Percentiles rank a stretch among this genome's conserved stretches.
phyloP scores from a whole-genome alignment of 30 jellyfish, hydroid and myxozoan species.

The Aurelia sp. region DNA sequence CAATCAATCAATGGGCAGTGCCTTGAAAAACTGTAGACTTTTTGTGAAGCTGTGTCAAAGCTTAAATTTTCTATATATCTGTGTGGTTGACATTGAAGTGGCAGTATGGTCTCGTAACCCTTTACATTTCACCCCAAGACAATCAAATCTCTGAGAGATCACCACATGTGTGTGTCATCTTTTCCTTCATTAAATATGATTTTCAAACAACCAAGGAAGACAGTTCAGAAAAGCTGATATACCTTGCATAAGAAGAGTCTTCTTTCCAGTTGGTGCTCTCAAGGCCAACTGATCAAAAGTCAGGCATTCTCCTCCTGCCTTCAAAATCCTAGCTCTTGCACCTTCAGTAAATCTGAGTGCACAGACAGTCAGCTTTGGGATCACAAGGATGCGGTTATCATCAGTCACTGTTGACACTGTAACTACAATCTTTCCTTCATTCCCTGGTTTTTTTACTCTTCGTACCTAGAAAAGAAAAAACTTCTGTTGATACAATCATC shows the following conservation, averaged over 20 bases:
- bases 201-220: no score
- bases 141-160: no score
- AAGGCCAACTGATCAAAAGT: slow-evolving; percentile 98
- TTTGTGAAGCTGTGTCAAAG: no score
- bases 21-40: no score
- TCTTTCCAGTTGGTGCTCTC: slow-evolving; percentile 98
- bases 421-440: slow-evolving; percentile 82
- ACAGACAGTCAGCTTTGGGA: slow-evolving; percentile 92
- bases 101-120: background rate
- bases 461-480: slow-evolving; percentile 62
- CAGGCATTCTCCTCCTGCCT: slow-evolving; percentile 98
- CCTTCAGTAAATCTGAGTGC: slow-evolving; percentile 97
- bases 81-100: background rate
- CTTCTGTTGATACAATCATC: background rate
- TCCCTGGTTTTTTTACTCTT: slow-evolving; percentile 87
- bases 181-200: no score
- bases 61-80: background rate
- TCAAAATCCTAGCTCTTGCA: slow-evolving; percentile 93
- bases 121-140: background rate
- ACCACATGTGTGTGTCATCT: no score
- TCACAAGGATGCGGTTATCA: slow-evolving; percentile 79
- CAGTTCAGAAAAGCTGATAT: background rate
- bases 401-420: slow-evolving; percentile 96
- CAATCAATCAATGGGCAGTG: no score
- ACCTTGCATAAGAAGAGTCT: slow-evolving; percentile 96